Percentiles rank a stretch among this genome's conserved stretches.
phyloP scores from a whole-genome alignment of 2,888 invertebrate genomes.

The Caenorhabditis parvicauda region DNA sequence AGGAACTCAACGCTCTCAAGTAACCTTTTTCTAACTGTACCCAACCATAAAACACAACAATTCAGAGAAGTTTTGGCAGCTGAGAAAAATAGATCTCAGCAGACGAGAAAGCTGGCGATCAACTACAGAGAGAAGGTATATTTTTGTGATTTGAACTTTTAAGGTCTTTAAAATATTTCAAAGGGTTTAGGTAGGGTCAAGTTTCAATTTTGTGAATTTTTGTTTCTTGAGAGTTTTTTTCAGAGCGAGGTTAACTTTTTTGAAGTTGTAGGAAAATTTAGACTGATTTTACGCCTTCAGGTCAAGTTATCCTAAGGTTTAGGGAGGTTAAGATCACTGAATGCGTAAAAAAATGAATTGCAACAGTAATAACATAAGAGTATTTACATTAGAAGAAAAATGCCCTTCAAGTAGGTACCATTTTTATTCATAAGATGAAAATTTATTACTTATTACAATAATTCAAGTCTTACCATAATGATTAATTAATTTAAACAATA shows the following conservation, averaged over 20 bases:
- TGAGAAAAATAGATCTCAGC: slow-evolving; percentile 9
- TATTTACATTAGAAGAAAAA: too few relatives aligned
- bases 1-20: background rate
- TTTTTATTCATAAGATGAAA: slow-evolving; percentile 1
- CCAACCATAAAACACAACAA: background rate
- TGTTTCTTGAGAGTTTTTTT: too few relatives aligned
- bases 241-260: too few relatives aligned
- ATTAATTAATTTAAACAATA: background rate
- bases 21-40: background rate
- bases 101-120: slow-evolving; percentile 24
- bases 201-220: too few relatives aligned
- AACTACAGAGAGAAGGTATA: slow-evolving; percentile 30
- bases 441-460: slow-evolving; percentile 9
- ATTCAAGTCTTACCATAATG: slow-evolving; percentile 2
- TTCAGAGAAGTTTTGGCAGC: slow-evolving; percentile 3
- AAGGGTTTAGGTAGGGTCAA: too few relatives aligned
- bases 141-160: too few relatives aligned
- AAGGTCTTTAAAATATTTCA: too few relatives aligned
- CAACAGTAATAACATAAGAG: too few relatives aligned
- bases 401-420: too few relatives aligned
- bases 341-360: too few relatives aligned
- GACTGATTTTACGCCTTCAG: background rate
- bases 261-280: too few relatives aligned
- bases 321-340: too few relatives aligned
- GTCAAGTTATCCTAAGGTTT: background rate